Evolutionary conservation across 2,113 vertebrate species (phyloP), one percentile per base, ranked within the genome.

Genomic region (Paedocypris sp.): DNA sequence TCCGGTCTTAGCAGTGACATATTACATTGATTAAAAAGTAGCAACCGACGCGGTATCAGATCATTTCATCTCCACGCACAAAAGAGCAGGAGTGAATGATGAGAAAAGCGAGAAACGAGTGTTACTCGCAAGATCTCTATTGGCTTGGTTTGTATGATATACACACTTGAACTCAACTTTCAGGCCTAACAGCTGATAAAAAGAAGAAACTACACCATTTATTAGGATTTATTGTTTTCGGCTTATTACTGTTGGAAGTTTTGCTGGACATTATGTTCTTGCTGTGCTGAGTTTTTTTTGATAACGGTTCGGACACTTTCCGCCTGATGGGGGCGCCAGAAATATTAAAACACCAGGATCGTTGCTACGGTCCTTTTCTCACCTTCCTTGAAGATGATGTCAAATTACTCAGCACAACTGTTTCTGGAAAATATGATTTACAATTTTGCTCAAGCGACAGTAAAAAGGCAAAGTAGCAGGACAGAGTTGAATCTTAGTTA

Each of bases 261-360:
- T 15, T 19, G 23, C 42, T 29, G 52, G 47, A 33, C 32, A 39
- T 36, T 42, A 60, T 36, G 47, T 48, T 51, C 28, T 51, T 32
- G 32, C 25, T 13, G 15, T 19, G 12, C 5, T n/a, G n/a, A n/a
- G n/a, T n/a, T n/a, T n/a, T n/a, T n/a, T n/a, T n/a, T n/a, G n/a
- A n/a, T n/a, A n/a, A n/a, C n/a, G n/a, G n/a, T n/a, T n/a, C n/a
- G n/a, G n/a, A n/a, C n/a, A n/a, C n/a, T n/a, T n/a, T n/a, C n/a
- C n/a, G n/a, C n/a, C n/a, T n/a, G n/a, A n/a, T n/a, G n/a, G n/a
- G n/a, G n/a, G n/a, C n/a, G n/a, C n/a, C n/a, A n/a, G n/a, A n/a
- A n/a, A n/a, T n/a, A n/a, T n/a, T n/a, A n/a, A n/a, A n/a, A n/a
- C n/a, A n/a, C n/a, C n/a, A n/a, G n/a, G n/a, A n/a, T n/a, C n/a